Conservation (phyloP, 2,888 invertebrate genomes). For the Lymantria dispar region DNA sequence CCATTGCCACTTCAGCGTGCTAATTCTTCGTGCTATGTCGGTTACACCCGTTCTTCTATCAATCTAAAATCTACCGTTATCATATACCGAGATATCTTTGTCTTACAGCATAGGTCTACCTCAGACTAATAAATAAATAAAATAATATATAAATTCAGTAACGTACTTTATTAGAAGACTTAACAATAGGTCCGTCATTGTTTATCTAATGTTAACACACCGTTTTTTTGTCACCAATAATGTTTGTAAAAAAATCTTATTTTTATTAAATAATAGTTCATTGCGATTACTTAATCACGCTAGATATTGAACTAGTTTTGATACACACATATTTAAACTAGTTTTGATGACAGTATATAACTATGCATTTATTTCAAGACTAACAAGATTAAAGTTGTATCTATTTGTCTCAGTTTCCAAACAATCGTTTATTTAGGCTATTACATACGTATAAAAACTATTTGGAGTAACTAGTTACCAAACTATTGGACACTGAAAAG, state of each 20-base stretch:
- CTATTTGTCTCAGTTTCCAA: slow-evolving; percentile 10
- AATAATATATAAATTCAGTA: slow-evolving; percentile 58
- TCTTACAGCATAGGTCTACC: not conserved
- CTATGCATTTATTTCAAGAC: slow-evolving; percentile 28
- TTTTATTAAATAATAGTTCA: slow-evolving; percentile 34
- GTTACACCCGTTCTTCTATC: too few relatives aligned
- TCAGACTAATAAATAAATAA: slow-evolving; percentile 4
- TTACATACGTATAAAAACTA: slow-evolving; percentile 21
- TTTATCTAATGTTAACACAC: slow-evolving; percentile 66
- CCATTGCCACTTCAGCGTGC: too few relatives aligned
- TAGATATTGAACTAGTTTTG: slow-evolving; percentile 31
- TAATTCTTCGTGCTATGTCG: too few relatives aligned
- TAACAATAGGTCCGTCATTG: slow-evolving; percentile 69
- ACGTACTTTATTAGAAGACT: slow-evolving; percentile 79
- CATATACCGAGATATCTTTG: too few relatives aligned
- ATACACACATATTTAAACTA: slow-evolving; percentile 34
- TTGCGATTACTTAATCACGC: slow-evolving; percentile 39
- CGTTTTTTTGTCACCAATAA: slow-evolving; percentile 59
- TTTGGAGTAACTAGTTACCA: slow-evolving; percentile 35
- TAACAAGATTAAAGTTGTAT: slow-evolving; percentile 16
- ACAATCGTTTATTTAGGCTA: slow-evolving; percentile 17
- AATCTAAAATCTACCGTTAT: too few relatives aligned
- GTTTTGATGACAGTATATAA: slow-evolving; percentile 37
- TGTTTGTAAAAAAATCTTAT: slow-evolving; percentile 67
- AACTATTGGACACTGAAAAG: slow-evolving; percentile 29